These are phyloP conservation scores for Pandemis cinnamomeana DNA, from an alignment of 2,888 invertebrate species.

Conservation along the genomic window DNA sequence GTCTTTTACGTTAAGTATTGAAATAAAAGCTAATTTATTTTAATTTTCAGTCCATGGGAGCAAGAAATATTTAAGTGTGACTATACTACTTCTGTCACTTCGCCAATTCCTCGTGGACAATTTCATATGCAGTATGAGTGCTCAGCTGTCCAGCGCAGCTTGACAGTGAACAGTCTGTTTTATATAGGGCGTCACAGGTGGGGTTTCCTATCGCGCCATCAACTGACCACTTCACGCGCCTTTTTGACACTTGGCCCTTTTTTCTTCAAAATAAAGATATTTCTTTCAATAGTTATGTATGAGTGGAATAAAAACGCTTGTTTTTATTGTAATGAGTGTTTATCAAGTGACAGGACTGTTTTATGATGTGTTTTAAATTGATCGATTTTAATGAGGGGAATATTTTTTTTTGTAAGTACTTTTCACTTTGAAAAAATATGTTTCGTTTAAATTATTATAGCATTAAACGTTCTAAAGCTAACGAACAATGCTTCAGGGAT, in stretches of 20 bases:
- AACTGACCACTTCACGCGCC: conserved; percentile 72
- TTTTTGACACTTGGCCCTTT: conserved; percentile 73
- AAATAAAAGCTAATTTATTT: no score
- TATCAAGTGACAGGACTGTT: conserved; percentile 45
- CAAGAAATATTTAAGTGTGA: no score
- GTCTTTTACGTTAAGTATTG: no score
- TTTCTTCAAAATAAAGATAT: conserved; percentile 43
- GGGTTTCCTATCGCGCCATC: conserved; percentile 69
- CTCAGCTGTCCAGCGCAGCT: conserved; percentile 1
- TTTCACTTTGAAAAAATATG: no score
- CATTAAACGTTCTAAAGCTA: no score
- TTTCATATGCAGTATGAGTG: no score
- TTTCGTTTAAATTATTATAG: no score
- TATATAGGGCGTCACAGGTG: conserved; percentile 57
- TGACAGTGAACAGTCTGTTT: conserved; percentile 23
- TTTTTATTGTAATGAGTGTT: conserved; percentile 64
- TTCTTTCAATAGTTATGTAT: conserved; percentile 16
- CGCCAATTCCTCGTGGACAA: no score
- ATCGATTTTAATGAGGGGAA: conserved; percentile 9
- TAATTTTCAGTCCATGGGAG: no score
- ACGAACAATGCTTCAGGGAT: no score
- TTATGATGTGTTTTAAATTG: conserved; percentile 24
- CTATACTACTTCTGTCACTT: no score
- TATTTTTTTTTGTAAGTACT: background rate
- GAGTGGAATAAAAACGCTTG: conserved; percentile 46